Conservation (phyloP, 2,888 invertebrate species). For the Habroteleia sp. region DNA sequence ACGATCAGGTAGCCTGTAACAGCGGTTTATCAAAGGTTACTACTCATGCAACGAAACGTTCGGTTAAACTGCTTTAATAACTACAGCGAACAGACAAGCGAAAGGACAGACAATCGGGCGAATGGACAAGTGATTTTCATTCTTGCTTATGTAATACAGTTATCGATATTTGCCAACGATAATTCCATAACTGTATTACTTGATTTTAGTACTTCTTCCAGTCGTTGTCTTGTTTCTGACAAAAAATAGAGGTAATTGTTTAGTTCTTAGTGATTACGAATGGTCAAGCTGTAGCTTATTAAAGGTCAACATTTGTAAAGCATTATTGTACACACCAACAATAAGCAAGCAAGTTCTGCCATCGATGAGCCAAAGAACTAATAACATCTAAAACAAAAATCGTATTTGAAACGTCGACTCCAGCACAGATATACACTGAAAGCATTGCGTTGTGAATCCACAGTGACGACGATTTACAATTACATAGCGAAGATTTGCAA, state of each 20-base stretch:
- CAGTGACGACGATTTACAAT: too few relatives aligned
- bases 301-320: slow-evolving; percentile 42
- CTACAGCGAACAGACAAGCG: slow-evolving; percentile 51
- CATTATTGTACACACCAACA: slow-evolving; percentile 58
- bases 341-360: slow-evolving; percentile 58
- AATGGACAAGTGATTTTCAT: too few relatives aligned
- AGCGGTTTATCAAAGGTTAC: slow-evolving; percentile 72
- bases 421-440: background rate
- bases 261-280: background rate
- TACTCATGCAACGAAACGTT: slow-evolving; percentile 71
- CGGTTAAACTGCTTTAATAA: slow-evolving; percentile 61
- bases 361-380: slow-evolving; percentile 55
- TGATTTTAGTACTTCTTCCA: too few relatives aligned
- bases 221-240: too few relatives aligned
- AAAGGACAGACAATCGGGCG: too few relatives aligned
- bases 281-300: slow-evolving; percentile 44
- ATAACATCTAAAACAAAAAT: slow-evolving; percentile 55
- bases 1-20: slow-evolving; percentile 73
- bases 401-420: slow-evolving; percentile 21
- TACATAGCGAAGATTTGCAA: too few relatives aligned
- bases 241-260: background rate
- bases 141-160: too few relatives aligned
- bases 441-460: background rate
- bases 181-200: too few relatives aligned
- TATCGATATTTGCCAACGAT: too few relatives aligned